Evolutionary conservation across 2,797 vertebrate species (phyloP).

Genomic region (Peromyscus aztecus): DNA sequence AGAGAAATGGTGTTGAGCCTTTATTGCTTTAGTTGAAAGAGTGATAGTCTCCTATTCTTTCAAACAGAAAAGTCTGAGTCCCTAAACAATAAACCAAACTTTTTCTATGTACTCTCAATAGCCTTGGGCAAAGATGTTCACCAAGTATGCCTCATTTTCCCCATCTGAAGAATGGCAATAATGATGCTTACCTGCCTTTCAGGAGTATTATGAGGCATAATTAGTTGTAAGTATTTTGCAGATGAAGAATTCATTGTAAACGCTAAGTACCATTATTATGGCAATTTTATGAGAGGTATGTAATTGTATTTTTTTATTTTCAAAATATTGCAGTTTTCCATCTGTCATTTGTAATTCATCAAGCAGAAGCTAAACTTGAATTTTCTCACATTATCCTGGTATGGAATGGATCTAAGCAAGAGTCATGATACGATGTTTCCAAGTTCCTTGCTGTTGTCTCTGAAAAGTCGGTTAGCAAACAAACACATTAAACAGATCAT

Average conservation of each 20-base stretch:
- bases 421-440: conserved; percentile 41
- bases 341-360: conserved; percentile 79
- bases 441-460: neutral
- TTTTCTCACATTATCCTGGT: conserved; percentile 62
- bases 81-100: neutral
- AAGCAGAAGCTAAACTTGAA: conserved; percentile 64
- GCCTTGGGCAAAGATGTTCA: conserved; percentile 72
- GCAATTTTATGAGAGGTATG: conserved; percentile 63
- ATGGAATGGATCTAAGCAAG: conserved; percentile 72
- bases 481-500: conserved; percentile 12
- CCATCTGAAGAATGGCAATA: conserved; percentile 76
- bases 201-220: conserved; percentile 68
- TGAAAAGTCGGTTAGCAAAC: conserved; percentile 65
- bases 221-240: conserved; percentile 73
- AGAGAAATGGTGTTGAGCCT: neutral
- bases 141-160: conserved; percentile 71
- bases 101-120: conserved; percentile 63
- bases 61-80: neutral
- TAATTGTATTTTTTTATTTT: conserved; percentile 72
- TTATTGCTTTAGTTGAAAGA: conserved; percentile 44
- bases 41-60: neutral
- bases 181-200: conserved; percentile 72
- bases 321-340: conserved; percentile 72
- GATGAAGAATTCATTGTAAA: conserved; percentile 69
- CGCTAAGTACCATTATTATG: conserved; percentile 77